Conservation (phyloP, 2,888 invertebrate species). For the Amblyjoppa fuscipennis region DNA sequence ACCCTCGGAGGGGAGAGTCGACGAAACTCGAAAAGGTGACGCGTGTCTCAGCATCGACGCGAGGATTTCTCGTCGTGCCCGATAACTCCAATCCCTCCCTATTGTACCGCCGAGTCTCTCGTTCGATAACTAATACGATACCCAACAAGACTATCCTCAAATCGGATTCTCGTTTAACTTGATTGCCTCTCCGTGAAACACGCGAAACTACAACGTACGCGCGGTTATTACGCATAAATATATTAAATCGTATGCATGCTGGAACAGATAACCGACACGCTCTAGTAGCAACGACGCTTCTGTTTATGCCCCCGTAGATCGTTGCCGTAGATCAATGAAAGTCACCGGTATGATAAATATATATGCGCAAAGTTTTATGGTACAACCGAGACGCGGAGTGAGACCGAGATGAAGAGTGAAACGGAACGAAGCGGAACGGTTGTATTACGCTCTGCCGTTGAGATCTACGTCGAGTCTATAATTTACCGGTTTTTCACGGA, state of each 20-base stretch:
- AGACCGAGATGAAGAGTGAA: conserved; percentile 68
- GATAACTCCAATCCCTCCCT: conserved; percentile 3
- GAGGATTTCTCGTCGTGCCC: conserved; percentile 45
- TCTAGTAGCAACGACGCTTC: conserved; percentile 48
- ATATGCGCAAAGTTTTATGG: conserved; percentile 8
- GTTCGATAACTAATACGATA: background rate
- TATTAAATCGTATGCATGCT: conserved; percentile 44
- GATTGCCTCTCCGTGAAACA: conserved; percentile 24
- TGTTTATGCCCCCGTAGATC: conserved; percentile 31
- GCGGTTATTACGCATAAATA: conserved; percentile 29
- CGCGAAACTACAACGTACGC: conserved; percentile 6
- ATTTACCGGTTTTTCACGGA: conserved; percentile 4
- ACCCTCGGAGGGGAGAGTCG: conserved; percentile 48
- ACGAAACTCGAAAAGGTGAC: conserved; percentile 64
- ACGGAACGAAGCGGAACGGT: conserved; percentile 65
- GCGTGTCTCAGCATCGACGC: conserved; percentile 50
- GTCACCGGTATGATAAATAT: conserved; percentile 55
- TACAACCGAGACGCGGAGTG: conserved; percentile 63
- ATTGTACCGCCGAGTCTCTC: background rate
- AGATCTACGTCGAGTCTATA: conserved; percentile 1
- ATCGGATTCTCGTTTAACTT: conserved; percentile 9
- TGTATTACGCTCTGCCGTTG: conserved; percentile 11
- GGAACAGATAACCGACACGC: conserved; percentile 48
- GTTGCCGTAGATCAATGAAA: conserved; percentile 58
- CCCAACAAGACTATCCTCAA: conserved; percentile 13